Base-by-base conservation (phyloP, 2,797 vertebrate genomes). In the Pseudochirops cupreus region DNA sequence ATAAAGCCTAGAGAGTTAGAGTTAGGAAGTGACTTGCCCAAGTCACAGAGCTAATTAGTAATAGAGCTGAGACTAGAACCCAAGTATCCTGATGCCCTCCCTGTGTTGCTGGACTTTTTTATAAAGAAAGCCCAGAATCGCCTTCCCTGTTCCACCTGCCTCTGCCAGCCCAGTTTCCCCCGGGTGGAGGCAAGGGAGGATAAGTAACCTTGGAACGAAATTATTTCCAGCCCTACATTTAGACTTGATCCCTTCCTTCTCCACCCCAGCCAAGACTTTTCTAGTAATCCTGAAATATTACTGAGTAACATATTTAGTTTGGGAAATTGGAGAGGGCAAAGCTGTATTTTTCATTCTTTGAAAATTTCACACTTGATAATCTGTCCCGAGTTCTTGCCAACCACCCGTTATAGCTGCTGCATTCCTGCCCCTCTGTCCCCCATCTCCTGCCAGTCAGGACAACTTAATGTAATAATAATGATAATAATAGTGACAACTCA, bases 351-450 rank as follows among this genome's bases (percentile, higher is more conserved):
- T 93, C 59, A 18, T 29, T 28, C 33, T 53, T 55, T 31, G 55
- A 50, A 46, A 0, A 46, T n/a, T 56, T 57, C 4, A 10, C 5
- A 0, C 46, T n/a, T 0, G 0, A 31, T 0, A 53, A 55, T 56
- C 87, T 56, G 7, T 94, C 74, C 52, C 4, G 0, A 13, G 62
- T 46, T 53, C 57, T 58, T 13, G 26, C 90, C 1, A 26, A 1
- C n/a, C 39, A 3, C 92, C 82, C 58, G 31, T n/a, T 90, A 87
- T 87, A 87, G 74, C 74, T 87, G 74, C 21, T 46, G 74, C 46
- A 24, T 87, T 46, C 67, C 39, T 87, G 9, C 46, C 74, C 14
- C 24, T 46, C 39, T 50, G 9, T 87, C 74, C 67, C 9, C 90
- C 33, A 54, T 91, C 90, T 55, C 29, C 52, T 53, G 39, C 12